Conservation (phyloP, 2,797 vertebrate genomes). For the Epinephelus coioides region DNA sequence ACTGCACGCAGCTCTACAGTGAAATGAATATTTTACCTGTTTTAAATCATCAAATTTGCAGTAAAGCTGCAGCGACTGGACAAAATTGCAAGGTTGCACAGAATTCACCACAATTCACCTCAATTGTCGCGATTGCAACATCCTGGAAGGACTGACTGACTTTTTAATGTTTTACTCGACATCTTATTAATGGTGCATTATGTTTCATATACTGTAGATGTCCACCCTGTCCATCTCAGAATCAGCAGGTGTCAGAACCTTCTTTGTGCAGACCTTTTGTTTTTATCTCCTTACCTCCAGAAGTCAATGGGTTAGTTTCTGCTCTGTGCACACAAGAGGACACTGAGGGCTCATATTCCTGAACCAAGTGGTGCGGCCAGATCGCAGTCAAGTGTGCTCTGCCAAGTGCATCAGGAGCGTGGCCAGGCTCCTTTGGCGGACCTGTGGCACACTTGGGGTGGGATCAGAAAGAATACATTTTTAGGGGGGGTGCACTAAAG, state of each 20-base stretch:
- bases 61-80: too few relatives aligned
- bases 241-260: neutral
- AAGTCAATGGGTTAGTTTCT: neutral
- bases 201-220: too few relatives aligned
- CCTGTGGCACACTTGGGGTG: neutral
- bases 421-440: neutral
- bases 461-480: constrained; percentile 13
- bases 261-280: neutral
- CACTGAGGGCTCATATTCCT: neutral
- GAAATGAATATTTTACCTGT: too few relatives aligned
- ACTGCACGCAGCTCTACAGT: too few relatives aligned
- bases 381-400: neutral
- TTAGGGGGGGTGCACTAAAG: neutral
- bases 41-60: too few relatives aligned
- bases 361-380: neutral
- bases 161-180: too few relatives aligned
- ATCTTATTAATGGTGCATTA: too few relatives aligned
- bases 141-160: too few relatives aligned
- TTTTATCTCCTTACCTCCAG: neutral
- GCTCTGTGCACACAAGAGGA: neutral
- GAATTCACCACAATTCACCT: too few relatives aligned
- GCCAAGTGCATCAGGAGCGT: neutral
- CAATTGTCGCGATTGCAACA: too few relatives aligned
- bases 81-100: too few relatives aligned
- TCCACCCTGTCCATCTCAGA: neutral